These are phyloP conservation scores for Taurulus bubalis DNA, from an alignment of 2,113 vertebrate species.

Conservation along the genomic window DNA sequence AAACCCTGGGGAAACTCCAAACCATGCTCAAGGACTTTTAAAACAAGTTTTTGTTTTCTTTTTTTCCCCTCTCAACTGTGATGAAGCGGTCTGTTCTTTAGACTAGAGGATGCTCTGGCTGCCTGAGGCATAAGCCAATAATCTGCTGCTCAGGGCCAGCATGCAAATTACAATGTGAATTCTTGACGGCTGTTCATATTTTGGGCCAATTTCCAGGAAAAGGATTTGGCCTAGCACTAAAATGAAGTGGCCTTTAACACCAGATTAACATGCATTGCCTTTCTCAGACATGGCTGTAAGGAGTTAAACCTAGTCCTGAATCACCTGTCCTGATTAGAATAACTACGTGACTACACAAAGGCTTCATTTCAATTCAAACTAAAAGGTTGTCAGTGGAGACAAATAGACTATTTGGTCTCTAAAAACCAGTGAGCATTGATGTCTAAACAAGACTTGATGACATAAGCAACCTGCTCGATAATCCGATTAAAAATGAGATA, in stretches of 20 bases:
- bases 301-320: background rate
- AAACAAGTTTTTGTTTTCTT: slow-evolving; percentile 44
- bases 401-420: slow-evolving; percentile 19
- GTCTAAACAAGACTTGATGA: background rate
- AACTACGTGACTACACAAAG: background rate
- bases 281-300: background rate
- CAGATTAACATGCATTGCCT: slow-evolving; percentile 6
- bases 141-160: slow-evolving; percentile 30
- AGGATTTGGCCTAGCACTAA: slow-evolving; percentile 14
- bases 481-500: slow-evolving; percentile 37
- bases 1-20: slow-evolving; percentile 42
- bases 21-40: slow-evolving; percentile 47
- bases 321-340: background rate
- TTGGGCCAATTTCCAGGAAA: slow-evolving; percentile 25
- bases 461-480: slow-evolving; percentile 6
- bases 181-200: slow-evolving; percentile 17
- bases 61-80: slow-evolving; percentile 9
- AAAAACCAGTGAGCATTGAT: slow-evolving; percentile 16
- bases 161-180: slow-evolving; percentile 53
- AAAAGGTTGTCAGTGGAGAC: slow-evolving; percentile 5
- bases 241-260: slow-evolving; percentile 21
- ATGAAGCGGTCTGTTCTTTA: slow-evolving; percentile 33
- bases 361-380: slow-evolving; percentile 3
- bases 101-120: slow-evolving; percentile 13
- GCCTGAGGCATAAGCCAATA: slow-evolving; percentile 39